Evolutionary conservation across 92 coral and sea anemone genomes (phyloP), one percentile per base, ranked within the genome.

Genomic region (Phenganax marumi): DNA sequence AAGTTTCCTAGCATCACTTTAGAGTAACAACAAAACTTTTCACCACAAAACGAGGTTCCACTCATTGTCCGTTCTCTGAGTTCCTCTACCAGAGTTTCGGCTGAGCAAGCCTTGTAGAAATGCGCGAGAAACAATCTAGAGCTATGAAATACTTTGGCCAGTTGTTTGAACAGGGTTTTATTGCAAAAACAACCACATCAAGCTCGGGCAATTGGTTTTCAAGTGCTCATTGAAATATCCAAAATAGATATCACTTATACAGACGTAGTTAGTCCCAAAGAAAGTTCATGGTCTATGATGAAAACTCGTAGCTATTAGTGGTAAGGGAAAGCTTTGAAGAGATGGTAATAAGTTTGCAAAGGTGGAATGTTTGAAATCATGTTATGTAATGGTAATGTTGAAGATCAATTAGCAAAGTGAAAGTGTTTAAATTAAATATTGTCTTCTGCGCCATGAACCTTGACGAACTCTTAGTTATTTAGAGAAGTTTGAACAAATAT

Each of bases 381-480:
- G 43, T 33, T 33, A 33, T 33, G 43, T 33, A 33, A 2, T 1
- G 43, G 43, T 33, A 33, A 33, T 33, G 43, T 5, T 2, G 43
- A 33, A 33, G 43, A 33, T 33, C 43, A 33, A 33, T 33, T 33
- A 33, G 43, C 43, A 21, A 66, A 66, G n/a, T 33, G 49, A 66
- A 66, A 66, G 50, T 33, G 72, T n/a, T 66, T 8, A 12, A 64
- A 64, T 9, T 12, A 33, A 6, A 33, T 33, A 66, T 66, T 66
- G 72, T 66, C 33, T 25, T 33, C 43, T 66, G 72, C 6, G 49
- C 72, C 43, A 25, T 66, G 72, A 66, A 66, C 72, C 72, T 66
- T 66, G 72, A 66, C 72, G 72, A 66, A 17, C 72, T 17, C 50
- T 33, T 33, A 33, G 43, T 33, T 33, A 33, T 33, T 33, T 33